Base-by-base conservation (phyloP, 2,888 invertebrate genomes). In the Diarsia rubi region DNA sequence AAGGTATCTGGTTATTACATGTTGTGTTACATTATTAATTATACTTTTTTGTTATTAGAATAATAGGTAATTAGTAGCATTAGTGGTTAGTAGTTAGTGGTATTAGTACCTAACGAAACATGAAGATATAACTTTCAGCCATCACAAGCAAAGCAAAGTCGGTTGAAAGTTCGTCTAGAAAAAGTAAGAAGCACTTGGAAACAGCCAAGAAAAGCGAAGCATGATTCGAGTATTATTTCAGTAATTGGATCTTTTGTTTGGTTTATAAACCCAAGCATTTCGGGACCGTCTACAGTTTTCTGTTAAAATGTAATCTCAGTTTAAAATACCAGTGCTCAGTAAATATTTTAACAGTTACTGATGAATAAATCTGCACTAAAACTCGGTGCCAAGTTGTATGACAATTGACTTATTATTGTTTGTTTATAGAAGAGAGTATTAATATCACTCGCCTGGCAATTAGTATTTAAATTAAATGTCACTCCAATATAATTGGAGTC, bases 321-420 rank as follows among this genome's bases (percentile, higher is more conserved):
- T 57, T 27, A n/a, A 62, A 75, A 75, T 75, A 75, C 27, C 65
- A 65, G 42, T 16, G n/a, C 11, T 37, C 24, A 37, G 19, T 37
- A 52, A 77, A 77, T 52, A 77, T 37, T 60, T 65, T 31, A 44
- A 14, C 52, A 66, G 54, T 47, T 52, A 21, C 27, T 69, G 3
- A 66, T 59, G 44, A 57, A 47, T 24, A 5, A 79, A 37, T 45
- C 16, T 42, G 24, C 62, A 24, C 54, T 44, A 42, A 70, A 75
- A 54, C 0, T n/a, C 24, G 8, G 45, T 75, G 83, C 82, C 78
- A 85, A 77, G 31, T 73, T 77, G 24, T 63, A 44, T 73, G 76
- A 80, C 73, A 81, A 78, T 82, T 82, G 69, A 83, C 47, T 79
- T 71, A 85, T 70, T 73, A 84, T 31, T 27, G 31, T 75, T 81